Conservation (phyloP, 2,888 invertebrate species). For the Dryobota labecula region DNA sequence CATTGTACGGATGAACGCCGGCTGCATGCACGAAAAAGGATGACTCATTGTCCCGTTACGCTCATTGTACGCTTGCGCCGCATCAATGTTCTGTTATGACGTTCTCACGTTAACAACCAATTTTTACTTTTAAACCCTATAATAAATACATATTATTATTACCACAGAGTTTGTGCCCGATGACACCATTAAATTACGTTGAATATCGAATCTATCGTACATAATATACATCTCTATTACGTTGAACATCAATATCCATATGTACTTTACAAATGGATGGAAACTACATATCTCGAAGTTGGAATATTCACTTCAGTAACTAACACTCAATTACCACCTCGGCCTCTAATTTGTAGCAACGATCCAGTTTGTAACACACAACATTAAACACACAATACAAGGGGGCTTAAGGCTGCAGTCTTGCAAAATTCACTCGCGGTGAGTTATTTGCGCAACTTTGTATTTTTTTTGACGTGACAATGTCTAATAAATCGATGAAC, state of each 20-base stretch:
- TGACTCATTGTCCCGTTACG: no score
- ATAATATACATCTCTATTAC: not conserved
- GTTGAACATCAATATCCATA: not conserved
- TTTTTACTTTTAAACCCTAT: no score
- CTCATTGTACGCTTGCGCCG: no score
- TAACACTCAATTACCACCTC: slow-evolving; percentile 26
- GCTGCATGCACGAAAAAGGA: no score
- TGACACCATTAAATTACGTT: slow-evolving; percentile 6
- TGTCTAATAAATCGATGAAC: no score
- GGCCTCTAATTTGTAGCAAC: slow-evolving; percentile 11
- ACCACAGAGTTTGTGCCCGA: not conserved
- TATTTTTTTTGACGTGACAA: no score
- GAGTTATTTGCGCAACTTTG: no score
- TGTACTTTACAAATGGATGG: not conserved
- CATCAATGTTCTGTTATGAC: no score
- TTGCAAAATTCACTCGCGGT: no score
- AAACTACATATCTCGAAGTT: not conserved
- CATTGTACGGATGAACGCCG: no score
- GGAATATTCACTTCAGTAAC: slow-evolving; percentile 28
- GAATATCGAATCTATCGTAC: slow-evolving; percentile 4
- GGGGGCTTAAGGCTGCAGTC: no score
- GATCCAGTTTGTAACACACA: slow-evolving; percentile 1
- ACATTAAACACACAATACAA: slow-evolving; percentile 7
- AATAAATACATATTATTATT: not conserved
- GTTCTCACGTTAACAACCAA: no score